Base-by-base conservation (phyloP, 1,140 invertebrate species). In the Archivesica marissinica region DNA sequence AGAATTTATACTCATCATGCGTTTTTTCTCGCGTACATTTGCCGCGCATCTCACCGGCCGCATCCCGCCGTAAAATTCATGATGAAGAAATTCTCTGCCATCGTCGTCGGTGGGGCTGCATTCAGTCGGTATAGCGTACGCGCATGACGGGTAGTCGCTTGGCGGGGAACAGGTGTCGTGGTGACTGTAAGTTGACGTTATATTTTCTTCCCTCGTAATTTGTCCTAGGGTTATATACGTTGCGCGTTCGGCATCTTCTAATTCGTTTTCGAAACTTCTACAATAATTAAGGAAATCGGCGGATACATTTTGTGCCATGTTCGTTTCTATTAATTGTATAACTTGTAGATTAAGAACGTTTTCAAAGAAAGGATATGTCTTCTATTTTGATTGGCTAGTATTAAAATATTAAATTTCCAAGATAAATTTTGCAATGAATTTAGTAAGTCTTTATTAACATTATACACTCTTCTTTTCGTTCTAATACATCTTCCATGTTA, bases 1-100 rank as follows among this genome's bases (percentile, higher is more conserved):
- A 92, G 99, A 98, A 93, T 99, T 99, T 95, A 99, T 95, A 94
- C 99, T 99, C 92, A 99, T 98, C 98, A 99, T 99, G 87, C 99
- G 95, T 61, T 98, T 95, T 76, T 98, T 94, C 93, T 99, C 98
- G 0, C 98, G 78, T 20, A 88, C 76, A 61, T 89, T 89, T 23
- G 88, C 88, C 9, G 88, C 85, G 61, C 81, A 74, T 56, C 88
- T 64, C 35, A 86, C 84, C 0, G 81, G 81, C 41, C 83, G 83
- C n/a, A 70, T 30, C 20, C 25, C 38, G 6, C 80, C 80, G 39
- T 83, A 85, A 52, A 70, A 77, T 20, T 79, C 81, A 30, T 76
- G 33, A 17, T 50, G n/a, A 15, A 66, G 20, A 33, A 50, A 68
- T 23, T 79, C 52, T 15, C 78, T 72, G 17, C 86, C 85, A 0